phyloP scores from a whole-genome alignment of 2,888 invertebrate genomes.

The Drosophila glabriapex region DNA sequence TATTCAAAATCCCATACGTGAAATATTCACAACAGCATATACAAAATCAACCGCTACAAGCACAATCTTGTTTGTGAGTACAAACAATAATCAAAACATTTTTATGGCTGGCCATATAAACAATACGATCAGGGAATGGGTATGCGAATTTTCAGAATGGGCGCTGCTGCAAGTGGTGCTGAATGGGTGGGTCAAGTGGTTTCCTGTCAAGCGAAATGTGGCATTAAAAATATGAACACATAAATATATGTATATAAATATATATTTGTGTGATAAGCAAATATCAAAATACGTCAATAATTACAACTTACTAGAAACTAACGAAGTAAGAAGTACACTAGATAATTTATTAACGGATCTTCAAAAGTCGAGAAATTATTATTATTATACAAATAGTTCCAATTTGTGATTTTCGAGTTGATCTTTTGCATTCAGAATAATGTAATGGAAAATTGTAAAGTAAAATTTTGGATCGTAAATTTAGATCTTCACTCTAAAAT shows the following conservation, averaged over 20 bases:
- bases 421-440: not conserved
- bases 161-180: not conserved
- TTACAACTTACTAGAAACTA: not conserved
- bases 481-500: not conserved
- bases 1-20: slow-evolving; percentile 8
- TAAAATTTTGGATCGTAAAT: not conserved
- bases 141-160: slow-evolving; percentile 37
- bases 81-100: slow-evolving; percentile 58
- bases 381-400: not conserved
- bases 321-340: not conserved
- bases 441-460: not conserved
- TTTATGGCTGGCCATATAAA: slow-evolving; percentile 62
- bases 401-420: not conserved
- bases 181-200: slow-evolving; percentile 15
- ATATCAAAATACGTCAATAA: slow-evolving; percentile 8
- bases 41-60: slow-evolving; percentile 7
- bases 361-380: not conserved
- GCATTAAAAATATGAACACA: slow-evolving; percentile 48
- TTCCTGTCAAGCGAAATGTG: slow-evolving; percentile 29
- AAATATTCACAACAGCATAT: slow-evolving; percentile 1
- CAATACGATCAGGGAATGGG: slow-evolving; percentile 44
- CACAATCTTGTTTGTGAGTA: slow-evolving; percentile 51
- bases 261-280: slow-evolving; percentile 34
- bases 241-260: not conserved
- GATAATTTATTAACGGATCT: not conserved